phyloP scores from a whole-genome alignment of 2,113 vertebrate species.

The Tetrao urogallus region DNA sequence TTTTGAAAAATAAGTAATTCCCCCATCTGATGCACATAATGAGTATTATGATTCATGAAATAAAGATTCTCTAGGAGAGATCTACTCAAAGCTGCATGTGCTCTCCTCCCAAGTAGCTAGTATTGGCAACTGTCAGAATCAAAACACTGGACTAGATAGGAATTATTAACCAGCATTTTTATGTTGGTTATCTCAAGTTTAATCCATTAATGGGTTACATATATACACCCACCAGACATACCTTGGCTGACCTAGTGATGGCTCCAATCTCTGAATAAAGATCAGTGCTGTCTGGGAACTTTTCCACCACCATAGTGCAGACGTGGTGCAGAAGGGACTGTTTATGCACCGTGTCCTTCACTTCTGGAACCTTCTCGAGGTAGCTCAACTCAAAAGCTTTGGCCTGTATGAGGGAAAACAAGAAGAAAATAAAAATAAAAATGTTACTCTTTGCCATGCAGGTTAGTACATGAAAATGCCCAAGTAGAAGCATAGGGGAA shows the following conservation, averaged over 20 bases:
- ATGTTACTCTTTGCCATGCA: neutral
- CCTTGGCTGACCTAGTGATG: slow-evolving; percentile 96
- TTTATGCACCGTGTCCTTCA: slow-evolving; percentile 98
- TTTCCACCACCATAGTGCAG: slow-evolving; percentile 95
- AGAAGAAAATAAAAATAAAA: neutral
- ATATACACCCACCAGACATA: slow-evolving; percentile 39
- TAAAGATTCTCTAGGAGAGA: neutral
- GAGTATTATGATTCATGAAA: neutral
- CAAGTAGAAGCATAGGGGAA: neutral
- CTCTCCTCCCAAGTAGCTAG: neutral
- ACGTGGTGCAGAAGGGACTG: slow-evolving; percentile 95
- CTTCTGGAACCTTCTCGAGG: slow-evolving; percentile 98
- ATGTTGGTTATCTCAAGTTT: neutral
- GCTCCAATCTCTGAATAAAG: slow-evolving; percentile 98
- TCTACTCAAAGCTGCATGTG: neutral
- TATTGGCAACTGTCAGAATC: neutral
- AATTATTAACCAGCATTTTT: neutral
- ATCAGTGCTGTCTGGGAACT: slow-evolving; percentile 96
- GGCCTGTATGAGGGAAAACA: slow-evolving; percentile 76
- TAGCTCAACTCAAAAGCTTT: slow-evolving; percentile 99
- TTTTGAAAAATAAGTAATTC: neutral
- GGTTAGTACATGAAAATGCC: neutral
- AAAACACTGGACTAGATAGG: neutral
- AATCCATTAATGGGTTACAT: neutral
- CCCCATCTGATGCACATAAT: neutral